Conservation (phyloP, 1,140 invertebrate genomes). For the Diorhabda carinulata region DNA sequence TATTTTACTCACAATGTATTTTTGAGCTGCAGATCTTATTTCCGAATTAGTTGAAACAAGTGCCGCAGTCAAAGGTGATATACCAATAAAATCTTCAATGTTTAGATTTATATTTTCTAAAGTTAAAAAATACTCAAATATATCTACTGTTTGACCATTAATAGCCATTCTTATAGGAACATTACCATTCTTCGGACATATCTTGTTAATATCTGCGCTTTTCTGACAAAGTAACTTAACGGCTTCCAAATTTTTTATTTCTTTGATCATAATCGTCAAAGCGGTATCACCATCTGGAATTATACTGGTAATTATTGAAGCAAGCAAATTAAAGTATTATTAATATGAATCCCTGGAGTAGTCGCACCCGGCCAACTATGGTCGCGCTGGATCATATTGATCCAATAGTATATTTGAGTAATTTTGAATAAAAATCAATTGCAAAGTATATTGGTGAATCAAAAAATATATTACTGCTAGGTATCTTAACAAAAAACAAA, state of each 20-base stretch:
- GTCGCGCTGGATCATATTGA: no score
- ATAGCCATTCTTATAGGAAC: conserved; percentile 58
- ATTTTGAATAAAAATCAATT: not conserved
- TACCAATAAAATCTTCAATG: no score
- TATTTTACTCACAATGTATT: no score
- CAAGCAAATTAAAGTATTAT: not conserved
- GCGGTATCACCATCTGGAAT: conserved; percentile 50
- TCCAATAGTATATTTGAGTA: not conserved
- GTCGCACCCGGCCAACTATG: no score
- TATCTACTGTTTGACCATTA: conserved; percentile 47
- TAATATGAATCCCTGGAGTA: not conserved
- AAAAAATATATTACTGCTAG: not conserved
- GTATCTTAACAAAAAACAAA: not conserved
- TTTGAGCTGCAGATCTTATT: no score
- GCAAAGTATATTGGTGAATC: not conserved
- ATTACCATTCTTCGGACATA: conserved; percentile 53
- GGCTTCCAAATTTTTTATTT: conserved; percentile 50
- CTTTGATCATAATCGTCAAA: conserved; percentile 50
- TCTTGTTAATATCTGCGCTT: conserved; percentile 51
- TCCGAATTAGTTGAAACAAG: no score
- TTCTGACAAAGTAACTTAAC: conserved; percentile 49
- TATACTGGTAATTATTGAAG: conserved; percentile 7
- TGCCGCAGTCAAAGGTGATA: no score
- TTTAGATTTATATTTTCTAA: no score
- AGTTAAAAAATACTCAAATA: conserved; percentile 52